Conservation (phyloP, 2,113 vertebrate species). For the Chelonoidis abingdonii region DNA sequence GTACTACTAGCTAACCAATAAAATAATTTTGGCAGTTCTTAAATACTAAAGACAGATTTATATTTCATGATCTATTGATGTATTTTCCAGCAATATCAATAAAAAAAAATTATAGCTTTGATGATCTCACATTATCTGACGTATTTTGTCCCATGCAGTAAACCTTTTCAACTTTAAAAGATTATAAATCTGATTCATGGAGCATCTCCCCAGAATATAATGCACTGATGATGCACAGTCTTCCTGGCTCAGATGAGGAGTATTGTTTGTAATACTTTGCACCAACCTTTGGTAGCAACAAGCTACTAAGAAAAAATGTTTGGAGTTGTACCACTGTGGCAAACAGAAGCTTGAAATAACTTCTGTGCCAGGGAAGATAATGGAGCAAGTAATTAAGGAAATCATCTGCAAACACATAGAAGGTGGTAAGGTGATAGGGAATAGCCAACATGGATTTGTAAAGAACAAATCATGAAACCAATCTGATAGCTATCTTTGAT, state of each 20-base stretch:
- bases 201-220: neutral
- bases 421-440: too few species aligned
- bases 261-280: neutral
- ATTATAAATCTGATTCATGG: neutral
- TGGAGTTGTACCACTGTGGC: neutral
- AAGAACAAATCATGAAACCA: too few species aligned
- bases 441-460: too few species aligned
- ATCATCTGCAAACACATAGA: too few species aligned
- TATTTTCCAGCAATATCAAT: constrained; percentile 8
- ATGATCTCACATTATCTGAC: neutral
- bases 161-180: neutral
- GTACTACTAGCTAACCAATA: neutral
- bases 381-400: too few species aligned
- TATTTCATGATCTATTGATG: neutral
- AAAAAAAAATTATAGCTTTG: neutral
- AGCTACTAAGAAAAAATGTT: neutral
- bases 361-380: too few species aligned
- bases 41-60: neutral
- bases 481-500: too few species aligned
- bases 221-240: neutral
- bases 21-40: constrained; percentile 1
- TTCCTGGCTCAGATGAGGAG: neutral
- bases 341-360: neutral
- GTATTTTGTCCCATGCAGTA: neutral
- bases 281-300: neutral